Evolutionary conservation across 1,140 invertebrate species (phyloP).

Genomic region (Mactra quadrangularis): DNA sequence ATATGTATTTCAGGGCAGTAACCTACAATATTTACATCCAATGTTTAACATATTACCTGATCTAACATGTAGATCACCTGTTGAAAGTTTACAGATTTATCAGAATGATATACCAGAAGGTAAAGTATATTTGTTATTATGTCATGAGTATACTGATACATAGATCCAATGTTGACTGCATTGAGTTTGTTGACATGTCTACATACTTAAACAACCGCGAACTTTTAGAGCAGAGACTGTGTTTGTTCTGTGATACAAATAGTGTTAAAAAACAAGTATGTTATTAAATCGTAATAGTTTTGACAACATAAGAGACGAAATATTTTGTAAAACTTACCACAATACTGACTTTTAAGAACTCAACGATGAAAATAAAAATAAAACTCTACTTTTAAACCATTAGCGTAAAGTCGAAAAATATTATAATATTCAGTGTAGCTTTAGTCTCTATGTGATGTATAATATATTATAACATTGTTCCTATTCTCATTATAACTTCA

Average conservation of each 20-base stretch:
- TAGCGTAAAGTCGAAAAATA: not conserved
- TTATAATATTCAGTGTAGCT: not conserved
- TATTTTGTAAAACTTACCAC: not conserved
- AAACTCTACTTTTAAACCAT: not conserved
- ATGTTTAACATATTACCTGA: conserved; percentile 66
- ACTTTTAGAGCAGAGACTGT: too few species aligned
- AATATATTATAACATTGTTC: too few species aligned
- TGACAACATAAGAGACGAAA: not conserved
- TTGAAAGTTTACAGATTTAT: conserved; percentile 67
- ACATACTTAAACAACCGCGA: not conserved
- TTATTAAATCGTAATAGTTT: not conserved
- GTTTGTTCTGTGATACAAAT: not conserved
- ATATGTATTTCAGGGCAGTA: not conserved
- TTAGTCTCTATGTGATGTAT: too few species aligned
- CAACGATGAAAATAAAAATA: not conserved
- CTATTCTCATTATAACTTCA: too few species aligned
- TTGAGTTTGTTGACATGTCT: not conserved
- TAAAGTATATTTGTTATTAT: not conserved
- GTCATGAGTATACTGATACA: not conserved
- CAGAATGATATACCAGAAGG: not conserved
- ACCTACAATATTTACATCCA: conserved; percentile 58
- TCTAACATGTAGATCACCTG: conserved; percentile 69
- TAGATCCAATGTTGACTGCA: not conserved
- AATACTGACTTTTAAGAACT: not conserved
- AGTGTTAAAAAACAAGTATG: not conserved